Evolutionary conservation across 2,888 invertebrate genomes (phyloP).

Genomic region (Orthonevra nobilis): DNA sequence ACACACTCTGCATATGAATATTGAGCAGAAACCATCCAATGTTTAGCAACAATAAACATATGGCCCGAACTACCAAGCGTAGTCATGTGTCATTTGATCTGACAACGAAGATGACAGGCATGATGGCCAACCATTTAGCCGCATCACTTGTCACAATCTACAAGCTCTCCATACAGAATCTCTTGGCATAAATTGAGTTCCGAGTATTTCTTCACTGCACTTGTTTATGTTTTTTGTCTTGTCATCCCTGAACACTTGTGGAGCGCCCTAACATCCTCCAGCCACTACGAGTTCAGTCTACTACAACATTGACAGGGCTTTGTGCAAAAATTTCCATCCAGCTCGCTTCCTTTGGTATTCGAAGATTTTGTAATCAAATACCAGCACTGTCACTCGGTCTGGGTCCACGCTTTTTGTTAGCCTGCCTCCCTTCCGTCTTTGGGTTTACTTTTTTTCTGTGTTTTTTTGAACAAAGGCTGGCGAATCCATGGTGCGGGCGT

Average conservation of each 20-base stretch:
- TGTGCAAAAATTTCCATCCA: conserved; percentile 25
- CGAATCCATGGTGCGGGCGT: conserved; percentile 26
- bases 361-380: conserved; percentile 53
- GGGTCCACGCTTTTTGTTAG: conserved; percentile 37
- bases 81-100: conserved; percentile 58
- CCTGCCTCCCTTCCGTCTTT: no score
- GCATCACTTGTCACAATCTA: conserved; percentile 62
- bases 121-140: conserved; percentile 50
- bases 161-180: not conserved
- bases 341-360: conserved; percentile 19
- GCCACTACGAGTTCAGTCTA: not conserved
- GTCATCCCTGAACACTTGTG: conserved; percentile 27
- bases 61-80: conserved; percentile 24
- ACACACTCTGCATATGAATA: conserved; percentile 51
- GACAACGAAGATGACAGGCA: conserved; percentile 26
- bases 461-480: conserved; percentile 3
- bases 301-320: conserved; percentile 12
- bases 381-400: conserved; percentile 35
- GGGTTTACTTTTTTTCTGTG: not conserved
- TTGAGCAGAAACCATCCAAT: conserved; percentile 8
- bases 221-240: not conserved
- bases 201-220: conserved; percentile 26
- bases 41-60: conserved; percentile 44
- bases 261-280: conserved; percentile 24
- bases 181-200: conserved; percentile 39